These are phyloP conservation scores for Paragorgia papillata DNA, from an alignment of 92 coral and sea anemone genomes.

Conservation along the genomic window DNA sequence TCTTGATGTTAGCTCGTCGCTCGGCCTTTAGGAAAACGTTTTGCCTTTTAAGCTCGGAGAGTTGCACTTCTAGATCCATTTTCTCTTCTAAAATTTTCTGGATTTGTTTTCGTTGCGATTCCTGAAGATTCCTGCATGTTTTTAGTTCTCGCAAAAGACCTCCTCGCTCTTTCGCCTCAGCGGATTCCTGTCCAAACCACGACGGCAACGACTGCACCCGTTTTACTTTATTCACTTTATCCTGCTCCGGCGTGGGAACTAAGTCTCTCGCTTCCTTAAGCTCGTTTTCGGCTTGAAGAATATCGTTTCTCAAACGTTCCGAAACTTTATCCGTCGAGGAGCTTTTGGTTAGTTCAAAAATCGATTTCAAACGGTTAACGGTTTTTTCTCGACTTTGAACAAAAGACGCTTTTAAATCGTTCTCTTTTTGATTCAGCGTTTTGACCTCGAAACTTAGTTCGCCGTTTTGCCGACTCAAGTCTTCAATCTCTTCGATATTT, in stretches of 20 bases:
- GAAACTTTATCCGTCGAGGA: conserved; percentile 63
- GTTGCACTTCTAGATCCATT: conserved; percentile 82
- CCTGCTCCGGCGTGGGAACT: conserved; percentile 3
- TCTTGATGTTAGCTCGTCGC: conserved; percentile 49
- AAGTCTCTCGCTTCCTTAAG: conserved; percentile 15
- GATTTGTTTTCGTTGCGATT: conserved; percentile 84
- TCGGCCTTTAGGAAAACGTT: conserved; percentile 65
- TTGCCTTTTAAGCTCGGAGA: conserved; percentile 78
- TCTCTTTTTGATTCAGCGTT: conserved; percentile 54
- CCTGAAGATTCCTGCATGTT: conserved; percentile 85
- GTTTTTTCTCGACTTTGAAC: conserved; percentile 63
- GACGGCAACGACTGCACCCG: conserved; percentile 24
- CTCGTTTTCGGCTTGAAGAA: conserved; percentile 22
- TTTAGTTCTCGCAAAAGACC: conserved; percentile 77
- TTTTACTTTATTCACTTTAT: conserved; percentile 1
- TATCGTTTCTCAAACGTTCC: conserved; percentile 66
- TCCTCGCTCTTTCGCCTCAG: conserved; percentile 55
- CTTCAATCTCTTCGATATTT: conserved; percentile 93
- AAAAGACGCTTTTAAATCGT: conserved; percentile 53
- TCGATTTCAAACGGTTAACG: conserved; percentile 63
- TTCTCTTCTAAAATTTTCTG: conserved; percentile 87
- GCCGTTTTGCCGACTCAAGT: conserved; percentile 69
- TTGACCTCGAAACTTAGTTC: conserved; percentile 64
- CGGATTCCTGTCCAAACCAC: conserved; percentile 42
- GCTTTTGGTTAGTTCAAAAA: conserved; percentile 73